phyloP scores from a whole-genome alignment of 2,113 vertebrate species.

The Phalacrocorax carbo region DNA sequence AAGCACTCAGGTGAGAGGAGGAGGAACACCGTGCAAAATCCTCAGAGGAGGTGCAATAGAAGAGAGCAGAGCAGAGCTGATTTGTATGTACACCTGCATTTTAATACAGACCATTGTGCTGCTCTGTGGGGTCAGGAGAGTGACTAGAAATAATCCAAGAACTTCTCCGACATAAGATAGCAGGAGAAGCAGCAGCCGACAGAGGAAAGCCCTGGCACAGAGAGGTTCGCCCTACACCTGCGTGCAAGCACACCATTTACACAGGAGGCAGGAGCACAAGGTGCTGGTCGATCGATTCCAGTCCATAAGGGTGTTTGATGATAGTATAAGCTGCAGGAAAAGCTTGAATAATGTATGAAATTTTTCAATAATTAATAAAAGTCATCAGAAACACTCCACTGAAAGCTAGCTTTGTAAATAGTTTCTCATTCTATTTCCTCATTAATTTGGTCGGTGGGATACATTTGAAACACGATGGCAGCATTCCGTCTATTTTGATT shows the following conservation, averaged over 20 bases:
- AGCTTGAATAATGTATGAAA: slow-evolving; percentile 11
- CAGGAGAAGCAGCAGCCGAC: neutral
- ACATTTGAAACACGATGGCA: neutral
- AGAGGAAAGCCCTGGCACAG: neutral
- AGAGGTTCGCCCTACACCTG: neutral
- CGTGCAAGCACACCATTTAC: neutral
- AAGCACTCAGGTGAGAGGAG: neutral
- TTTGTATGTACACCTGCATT: neutral
- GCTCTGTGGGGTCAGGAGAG: neutral
- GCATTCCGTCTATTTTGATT: neutral
- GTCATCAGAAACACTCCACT: neutral
- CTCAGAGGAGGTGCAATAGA: neutral
- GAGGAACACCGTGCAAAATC: neutral
- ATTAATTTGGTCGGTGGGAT: neutral
- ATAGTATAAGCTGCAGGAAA: neutral
- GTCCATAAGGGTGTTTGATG: neutral
- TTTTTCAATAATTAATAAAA: slow-evolving; percentile 30
- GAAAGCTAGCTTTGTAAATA: neutral
- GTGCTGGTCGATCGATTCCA: neutral
- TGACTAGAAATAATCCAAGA: neutral
- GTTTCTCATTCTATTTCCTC: neutral
- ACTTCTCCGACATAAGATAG: neutral
- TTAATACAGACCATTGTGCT: neutral
- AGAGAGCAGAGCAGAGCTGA: neutral
- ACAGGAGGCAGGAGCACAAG: neutral